A percentile compares a stretch with the other conserved stretches of the same genome.
Conservation (phyloP, 2,888 invertebrate species). For the Chesias legatella region DNA sequence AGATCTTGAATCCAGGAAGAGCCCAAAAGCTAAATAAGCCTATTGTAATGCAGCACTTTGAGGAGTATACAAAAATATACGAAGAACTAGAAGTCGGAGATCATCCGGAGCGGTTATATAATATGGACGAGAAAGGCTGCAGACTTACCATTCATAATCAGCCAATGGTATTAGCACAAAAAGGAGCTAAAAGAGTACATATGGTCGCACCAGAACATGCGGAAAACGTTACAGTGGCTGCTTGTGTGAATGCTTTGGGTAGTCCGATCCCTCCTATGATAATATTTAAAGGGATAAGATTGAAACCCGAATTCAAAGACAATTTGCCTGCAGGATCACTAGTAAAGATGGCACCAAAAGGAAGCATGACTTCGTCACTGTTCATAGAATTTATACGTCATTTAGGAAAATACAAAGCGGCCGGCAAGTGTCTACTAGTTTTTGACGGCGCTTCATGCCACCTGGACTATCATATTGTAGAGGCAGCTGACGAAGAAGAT, state of each 20-base stretch:
- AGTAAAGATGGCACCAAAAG: slow-evolving; percentile 11
- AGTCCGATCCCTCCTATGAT: slow-evolving; percentile 37
- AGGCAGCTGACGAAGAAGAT: slow-evolving; percentile 21
- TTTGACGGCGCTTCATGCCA: slow-evolving; percentile 26
- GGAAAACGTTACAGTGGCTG: slow-evolving; percentile 41
- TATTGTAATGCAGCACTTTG: neutral
- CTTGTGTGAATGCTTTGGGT: slow-evolving; percentile 41
- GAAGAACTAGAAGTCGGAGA: slow-evolving; percentile 24
- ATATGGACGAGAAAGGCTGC: slow-evolving; percentile 41
- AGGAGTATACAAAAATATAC: slow-evolving; percentile 20
- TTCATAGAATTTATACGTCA: slow-evolving; percentile 7
- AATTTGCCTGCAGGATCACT: neutral
- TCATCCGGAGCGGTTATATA: slow-evolving; percentile 33
- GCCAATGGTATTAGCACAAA: slow-evolving; percentile 33
- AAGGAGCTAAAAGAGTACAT: slow-evolving; percentile 38
- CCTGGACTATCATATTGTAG: slow-evolving; percentile 23
- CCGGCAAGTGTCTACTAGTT: no score
- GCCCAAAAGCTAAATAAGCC: no score
- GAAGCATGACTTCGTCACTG: slow-evolving; percentile 10
- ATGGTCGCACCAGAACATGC: slow-evolving; percentile 38
- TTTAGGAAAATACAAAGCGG: no score
- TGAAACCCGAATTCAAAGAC: slow-evolving; percentile 14
- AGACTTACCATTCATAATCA: slow-evolving; percentile 36
- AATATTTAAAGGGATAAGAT: slow-evolving; percentile 30
- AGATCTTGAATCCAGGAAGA: no score